A percentile compares a stretch with the other conserved stretches of the same genome.
Evolutionary conservation across 2,113 vertebrate genomes (phyloP).

Genomic region (Corydoras maculifer): DNA sequence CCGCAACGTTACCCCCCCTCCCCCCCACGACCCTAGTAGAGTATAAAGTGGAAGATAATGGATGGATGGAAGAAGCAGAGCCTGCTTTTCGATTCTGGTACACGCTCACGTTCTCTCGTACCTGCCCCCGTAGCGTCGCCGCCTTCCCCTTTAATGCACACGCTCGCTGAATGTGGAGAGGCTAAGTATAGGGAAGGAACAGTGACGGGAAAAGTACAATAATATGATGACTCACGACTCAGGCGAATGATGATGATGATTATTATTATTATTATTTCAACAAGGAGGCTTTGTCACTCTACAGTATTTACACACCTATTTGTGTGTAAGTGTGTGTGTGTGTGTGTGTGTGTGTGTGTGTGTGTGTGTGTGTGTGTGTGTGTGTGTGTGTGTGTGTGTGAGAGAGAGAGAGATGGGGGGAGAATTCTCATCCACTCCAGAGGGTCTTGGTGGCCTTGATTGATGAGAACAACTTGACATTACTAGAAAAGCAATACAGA

Average conservation of each 20-base stretch:
- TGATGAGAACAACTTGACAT: conserved; percentile 19
- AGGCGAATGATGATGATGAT: conserved; percentile 30
- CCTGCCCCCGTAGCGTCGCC: neutral
- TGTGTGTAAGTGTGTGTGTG: conserved; percentile 9
- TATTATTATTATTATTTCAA: conserved; percentile 46
- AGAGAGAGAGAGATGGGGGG: neutral
- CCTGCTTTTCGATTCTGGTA: too few species aligned
- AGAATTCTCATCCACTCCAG: conserved; percentile 22
- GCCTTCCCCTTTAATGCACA: neutral
- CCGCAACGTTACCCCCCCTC: too few species aligned
- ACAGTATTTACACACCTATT: conserved; percentile 6
- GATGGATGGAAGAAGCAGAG: too few species aligned
- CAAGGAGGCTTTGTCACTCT: conserved; percentile 31
- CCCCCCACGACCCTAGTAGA: too few species aligned
- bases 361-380: conserved; percentile 1
- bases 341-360: conserved; percentile 11
- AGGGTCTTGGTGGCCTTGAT: conserved; percentile 1
- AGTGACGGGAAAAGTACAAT: conserved; percentile 31
- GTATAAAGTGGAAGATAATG: too few species aligned
- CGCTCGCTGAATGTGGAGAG: neutral
- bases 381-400: conserved; percentile 17
- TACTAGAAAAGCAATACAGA: conserved; percentile 9
- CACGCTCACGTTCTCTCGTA: neutral
- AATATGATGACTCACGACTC: conserved; percentile 42
- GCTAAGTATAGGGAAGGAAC: conserved; percentile 36